These are phyloP conservation scores for Pammene fasciana DNA, from an alignment of 2,888 invertebrate genomes.

Conservation along the genomic window DNA sequence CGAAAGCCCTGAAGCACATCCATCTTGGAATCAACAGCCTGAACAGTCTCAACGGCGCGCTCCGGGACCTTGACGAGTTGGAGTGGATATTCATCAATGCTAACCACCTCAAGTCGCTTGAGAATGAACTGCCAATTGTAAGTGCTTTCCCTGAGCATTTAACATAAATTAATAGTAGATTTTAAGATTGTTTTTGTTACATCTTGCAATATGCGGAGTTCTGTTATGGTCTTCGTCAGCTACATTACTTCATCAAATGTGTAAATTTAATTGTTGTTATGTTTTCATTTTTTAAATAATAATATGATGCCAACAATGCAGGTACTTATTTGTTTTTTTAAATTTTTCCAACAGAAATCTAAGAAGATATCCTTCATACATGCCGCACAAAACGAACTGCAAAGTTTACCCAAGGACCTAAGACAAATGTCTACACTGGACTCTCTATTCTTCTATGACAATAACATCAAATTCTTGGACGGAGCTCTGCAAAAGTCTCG, in stretches of 20 bases:
- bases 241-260: no score
- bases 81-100: conserved; percentile 91
- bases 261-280: no score
- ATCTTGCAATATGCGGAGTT: no score
- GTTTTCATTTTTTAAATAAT: no score
- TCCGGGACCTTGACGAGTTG: conserved; percentile 88
- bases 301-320: no score
- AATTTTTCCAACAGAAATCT: conserved; percentile 69
- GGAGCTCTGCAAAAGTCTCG: conserved; percentile 88
- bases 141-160: conserved; percentile 55
- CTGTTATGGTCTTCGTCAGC: no score
- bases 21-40: conserved; percentile 90
- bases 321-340: conserved; percentile 41
- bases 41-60: conserved; percentile 88
- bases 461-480: conserved; percentile 87
- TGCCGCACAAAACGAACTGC: conserved; percentile 88
- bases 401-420: conserved; percentile 88
- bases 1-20: conserved; percentile 86
- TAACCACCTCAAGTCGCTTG: conserved; percentile 89
- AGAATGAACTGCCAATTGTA: conserved; percentile 88
- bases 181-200: no score
- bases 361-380: conserved; percentile 87
- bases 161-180: no score
- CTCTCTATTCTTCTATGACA: conserved; percentile 88
- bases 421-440: conserved; percentile 87